A percentile compares a stretch with the other conserved stretches of the same genome.
These are phyloP conservation scores for Drosophila melanica DNA, from an alignment of 1,140 invertebrate species.

Conservation along the genomic window DNA sequence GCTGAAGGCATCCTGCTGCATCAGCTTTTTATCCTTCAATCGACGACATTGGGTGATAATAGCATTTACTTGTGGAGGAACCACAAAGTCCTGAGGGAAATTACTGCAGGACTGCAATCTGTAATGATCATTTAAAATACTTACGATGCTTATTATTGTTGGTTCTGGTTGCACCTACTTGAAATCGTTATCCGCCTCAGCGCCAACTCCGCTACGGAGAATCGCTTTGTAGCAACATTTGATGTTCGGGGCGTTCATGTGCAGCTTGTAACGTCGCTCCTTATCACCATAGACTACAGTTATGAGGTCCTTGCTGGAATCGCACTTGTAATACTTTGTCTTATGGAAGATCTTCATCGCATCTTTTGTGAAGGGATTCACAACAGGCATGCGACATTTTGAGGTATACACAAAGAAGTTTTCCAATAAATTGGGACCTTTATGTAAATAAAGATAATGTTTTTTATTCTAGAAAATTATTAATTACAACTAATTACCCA, in stretches of 20 bases:
- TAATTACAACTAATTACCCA: neutral
- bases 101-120: constrained; percentile 53
- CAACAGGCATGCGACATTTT: constrained; percentile 87
- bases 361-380: constrained; percentile 88
- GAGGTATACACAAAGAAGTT: constrained; percentile 63
- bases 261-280: constrained; percentile 47
- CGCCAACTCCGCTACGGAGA: constrained; percentile 64
- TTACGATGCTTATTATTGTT: neutral
- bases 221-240: constrained; percentile 86
- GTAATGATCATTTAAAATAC: neutral
- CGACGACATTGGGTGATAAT: constrained; percentile 61
- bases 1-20: constrained; percentile 66
- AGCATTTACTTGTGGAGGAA: constrained; percentile 52
- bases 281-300: constrained; percentile 68
- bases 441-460: neutral
- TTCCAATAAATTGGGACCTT: constrained; percentile 8
- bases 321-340: constrained; percentile 86
- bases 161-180: constrained; percentile 71
- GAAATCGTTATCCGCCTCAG: constrained; percentile 84
- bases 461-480: too few relatives aligned
- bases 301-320: constrained; percentile 84
- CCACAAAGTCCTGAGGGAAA: constrained; percentile 58
- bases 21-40: constrained; percentile 1
- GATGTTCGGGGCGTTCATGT: constrained; percentile 55
- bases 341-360: constrained; percentile 86